These are phyloP conservation scores for Neomorphus geoffroyi DNA, from an alignment of 2,797 vertebrate species.

Conservation along the genomic window DNA sequence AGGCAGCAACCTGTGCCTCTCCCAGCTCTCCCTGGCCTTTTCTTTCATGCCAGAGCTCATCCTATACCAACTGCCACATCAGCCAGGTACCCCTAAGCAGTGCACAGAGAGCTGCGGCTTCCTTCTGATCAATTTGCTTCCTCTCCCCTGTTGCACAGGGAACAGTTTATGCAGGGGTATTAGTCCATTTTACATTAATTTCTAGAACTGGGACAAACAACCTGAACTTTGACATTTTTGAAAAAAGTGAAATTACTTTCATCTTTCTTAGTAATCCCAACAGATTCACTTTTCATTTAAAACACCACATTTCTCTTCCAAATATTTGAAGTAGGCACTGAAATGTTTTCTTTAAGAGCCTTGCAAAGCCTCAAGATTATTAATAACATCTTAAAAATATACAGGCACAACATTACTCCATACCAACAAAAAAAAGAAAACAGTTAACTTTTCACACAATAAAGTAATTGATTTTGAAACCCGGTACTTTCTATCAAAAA, in stretches of 20 bases:
- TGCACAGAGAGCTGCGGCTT: neutral
- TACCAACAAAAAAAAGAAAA: neutral
- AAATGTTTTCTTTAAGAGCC: slow-evolving; percentile 35
- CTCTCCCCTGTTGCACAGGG: neutral
- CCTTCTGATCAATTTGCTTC: neutral
- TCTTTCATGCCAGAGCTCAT: neutral
- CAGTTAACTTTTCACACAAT: neutral
- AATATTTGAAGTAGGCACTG: slow-evolving; percentile 5
- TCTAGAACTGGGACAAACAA: neutral
- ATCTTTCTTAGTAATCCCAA: slow-evolving; percentile 10
- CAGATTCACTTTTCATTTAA: slow-evolving; percentile 22
- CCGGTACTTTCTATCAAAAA: neutral
- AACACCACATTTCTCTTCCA: neutral
- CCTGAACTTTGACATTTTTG: neutral
- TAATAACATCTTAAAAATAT: slow-evolving; percentile 4
- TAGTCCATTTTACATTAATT: neutral
- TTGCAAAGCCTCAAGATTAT: slow-evolving; percentile 8
- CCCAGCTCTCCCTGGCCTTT: neutral
- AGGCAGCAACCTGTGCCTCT: neutral
- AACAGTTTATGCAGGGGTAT: neutral
- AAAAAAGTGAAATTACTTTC: neutral
- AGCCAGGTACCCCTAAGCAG: neutral
- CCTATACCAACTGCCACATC: neutral
- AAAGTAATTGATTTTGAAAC: neutral
- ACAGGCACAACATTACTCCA: neutral